Evolutionary conservation across 2,888 invertebrate species (phyloP).

Genomic region (Arctia plantaginis): DNA sequence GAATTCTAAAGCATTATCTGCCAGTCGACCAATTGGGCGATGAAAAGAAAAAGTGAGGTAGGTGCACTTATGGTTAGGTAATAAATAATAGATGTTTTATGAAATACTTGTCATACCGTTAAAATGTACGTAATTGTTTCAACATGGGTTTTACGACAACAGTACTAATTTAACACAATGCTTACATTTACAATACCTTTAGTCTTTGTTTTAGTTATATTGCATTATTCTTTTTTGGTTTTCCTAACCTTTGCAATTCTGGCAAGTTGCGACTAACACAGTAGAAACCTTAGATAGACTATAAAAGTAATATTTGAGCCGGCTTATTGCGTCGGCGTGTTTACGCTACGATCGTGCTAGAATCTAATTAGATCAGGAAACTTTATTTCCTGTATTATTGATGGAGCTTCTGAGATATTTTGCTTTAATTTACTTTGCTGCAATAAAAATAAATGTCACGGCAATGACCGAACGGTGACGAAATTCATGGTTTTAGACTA

Average conservation of each 20-base stretch:
- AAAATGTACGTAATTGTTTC: neutral
- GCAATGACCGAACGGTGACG: no score
- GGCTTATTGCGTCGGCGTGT: neutral
- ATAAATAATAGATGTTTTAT: neutral
- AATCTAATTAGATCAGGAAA: neutral
- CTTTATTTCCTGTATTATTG: slow-evolving; percentile 2
- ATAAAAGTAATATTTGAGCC: neutral
- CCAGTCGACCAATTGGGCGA: no score
- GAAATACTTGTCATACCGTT: neutral
- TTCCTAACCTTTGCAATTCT: neutral
- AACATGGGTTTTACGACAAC: neutral
- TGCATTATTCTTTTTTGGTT: no score
- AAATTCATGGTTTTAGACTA: no score
- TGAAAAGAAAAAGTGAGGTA: no score
- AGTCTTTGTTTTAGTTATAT: no score
- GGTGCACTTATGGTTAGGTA: no score
- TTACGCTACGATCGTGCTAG: neutral
- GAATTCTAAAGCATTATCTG: no score
- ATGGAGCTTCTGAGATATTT: neutral
- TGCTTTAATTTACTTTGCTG: neutral
- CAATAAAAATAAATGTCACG: neutral
- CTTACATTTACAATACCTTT: neutral
- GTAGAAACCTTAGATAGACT: neutral
- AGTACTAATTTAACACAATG: neutral
- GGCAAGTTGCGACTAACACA: neutral